Evolutionary conservation across 2,113 vertebrate species (phyloP).

Genomic region (Donacobius atricapilla): DNA sequence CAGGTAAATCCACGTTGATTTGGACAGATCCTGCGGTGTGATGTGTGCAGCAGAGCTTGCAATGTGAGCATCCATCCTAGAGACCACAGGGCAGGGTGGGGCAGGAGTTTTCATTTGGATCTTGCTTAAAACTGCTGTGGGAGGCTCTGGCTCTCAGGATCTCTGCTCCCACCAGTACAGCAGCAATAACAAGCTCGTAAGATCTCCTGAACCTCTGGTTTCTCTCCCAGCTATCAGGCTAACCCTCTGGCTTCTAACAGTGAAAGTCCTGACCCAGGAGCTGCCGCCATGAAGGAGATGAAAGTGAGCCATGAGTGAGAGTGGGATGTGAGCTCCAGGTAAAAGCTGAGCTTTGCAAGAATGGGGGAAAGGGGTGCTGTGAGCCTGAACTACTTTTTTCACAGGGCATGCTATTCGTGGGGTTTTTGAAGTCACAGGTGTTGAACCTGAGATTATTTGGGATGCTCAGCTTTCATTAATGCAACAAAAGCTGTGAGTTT

Average conservation of each 20-base stretch:
- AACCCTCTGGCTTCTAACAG: neutral
- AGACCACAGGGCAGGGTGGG: neutral
- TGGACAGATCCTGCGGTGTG: neutral
- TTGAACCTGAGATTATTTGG: neutral
- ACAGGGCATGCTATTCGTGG: fast-evolving
- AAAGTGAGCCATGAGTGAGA: neutral
- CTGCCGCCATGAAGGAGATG: neutral
- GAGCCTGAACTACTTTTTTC: neutral
- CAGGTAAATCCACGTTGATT: fast-evolving
- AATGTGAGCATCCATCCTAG: neutral
- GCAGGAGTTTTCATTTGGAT: neutral
- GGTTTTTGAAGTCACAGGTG: neutral
- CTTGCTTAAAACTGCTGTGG: neutral
- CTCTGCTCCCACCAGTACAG: neutral
- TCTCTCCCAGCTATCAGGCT: neutral
- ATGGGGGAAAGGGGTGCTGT: neutral
- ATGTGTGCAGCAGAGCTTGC: neutral
- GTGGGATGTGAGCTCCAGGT: neutral
- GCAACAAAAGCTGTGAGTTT: neutral
- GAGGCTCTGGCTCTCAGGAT: neutral
- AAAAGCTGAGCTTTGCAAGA: neutral
- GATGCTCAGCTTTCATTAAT: neutral
- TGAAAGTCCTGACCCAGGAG: neutral
- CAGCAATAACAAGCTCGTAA: neutral
- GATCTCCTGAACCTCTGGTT: neutral